These are phyloP conservation scores for Anguilla pacifica DNA, from an alignment of 2,797 vertebrate genomes.

Conservation along the genomic window DNA sequence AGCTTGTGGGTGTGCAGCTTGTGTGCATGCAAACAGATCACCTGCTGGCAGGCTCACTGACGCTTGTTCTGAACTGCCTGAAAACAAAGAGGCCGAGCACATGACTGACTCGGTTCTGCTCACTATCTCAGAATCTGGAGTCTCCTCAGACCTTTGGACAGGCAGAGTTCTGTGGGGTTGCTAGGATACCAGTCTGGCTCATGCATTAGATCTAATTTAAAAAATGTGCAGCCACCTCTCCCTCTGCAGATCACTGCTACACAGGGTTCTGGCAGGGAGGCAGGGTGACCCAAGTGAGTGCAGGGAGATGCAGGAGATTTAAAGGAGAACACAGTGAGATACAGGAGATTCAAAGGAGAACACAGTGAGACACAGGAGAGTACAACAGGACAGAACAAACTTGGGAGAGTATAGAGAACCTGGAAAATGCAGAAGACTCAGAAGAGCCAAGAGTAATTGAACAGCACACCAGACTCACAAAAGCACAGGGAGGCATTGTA, in stretches of 20 bases:
- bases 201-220: slow-evolving; percentile 76
- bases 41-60: neutral
- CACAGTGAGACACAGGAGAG: neutral
- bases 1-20: neutral
- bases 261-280: neutral
- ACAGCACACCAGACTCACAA: neutral
- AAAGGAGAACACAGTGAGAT: neutral
- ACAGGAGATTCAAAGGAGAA: neutral
- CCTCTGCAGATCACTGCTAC: slow-evolving; percentile 21
- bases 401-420: neutral
- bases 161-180: slow-evolving; percentile 70
- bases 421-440: neutral
- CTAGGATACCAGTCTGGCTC: slow-evolving; percentile 74
- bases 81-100: neutral
- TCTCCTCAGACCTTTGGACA: slow-evolving; percentile 67
- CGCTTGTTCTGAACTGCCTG: neutral
- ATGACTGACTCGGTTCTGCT: slow-evolving; percentile 1
- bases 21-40: neutral
- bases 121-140: slow-evolving; percentile 22
- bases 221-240: slow-evolving; percentile 69
- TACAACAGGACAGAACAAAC: neutral
- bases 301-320: neutral
- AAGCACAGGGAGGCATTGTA: neutral
- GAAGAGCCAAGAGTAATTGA: neutral
- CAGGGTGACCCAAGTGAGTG: neutral